Evolutionary conservation across 2,113 vertebrate genomes (phyloP), one percentile per base, ranked within the genome.

Genomic region (Toxotes jaculatrix): DNA sequence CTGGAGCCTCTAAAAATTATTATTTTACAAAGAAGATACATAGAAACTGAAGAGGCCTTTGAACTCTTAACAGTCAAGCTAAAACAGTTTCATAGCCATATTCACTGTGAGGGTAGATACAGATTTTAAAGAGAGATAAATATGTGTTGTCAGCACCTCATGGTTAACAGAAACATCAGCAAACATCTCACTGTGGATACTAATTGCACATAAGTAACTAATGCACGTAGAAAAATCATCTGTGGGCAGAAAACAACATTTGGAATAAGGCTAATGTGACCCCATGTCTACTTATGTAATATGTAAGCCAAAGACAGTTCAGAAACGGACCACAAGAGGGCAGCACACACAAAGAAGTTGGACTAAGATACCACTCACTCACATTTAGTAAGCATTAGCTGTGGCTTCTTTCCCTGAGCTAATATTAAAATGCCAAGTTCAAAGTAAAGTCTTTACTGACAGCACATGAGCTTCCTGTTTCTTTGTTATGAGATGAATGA

Each of bases 261-360:
- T 53, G 49, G 21, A 21, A 53, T 6, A 53, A 8, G 2, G 21
- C 19, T n/a, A n/a, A 19, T 53, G 49, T 21, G 49, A 47, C 49
- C 14, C 6, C 45, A 16, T 49, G 11, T 43, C 42, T 43, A 5
- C 1, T 55, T 27, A 56, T 14, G 5, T 56, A 56, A 56, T 1
- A 16, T 34, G 36, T 10, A 51, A 51, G 42, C 1, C 10, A 56
- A 49, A 27, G 38, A 14, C 9, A 19, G 42, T 19, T 12, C 14
- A 10, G 5, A 47, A 27, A 38, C n/a, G 0, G 1, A 56, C 66
- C 85, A 82, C 63, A 19, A 57, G 82, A 70, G 45, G 59, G 72
- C 63, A 74, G 62, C 68, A 83, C 19, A 56, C 32, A 16, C 34
- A 64, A 51, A 74, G 16, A 61, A 51, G n/a, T 7, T 34, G 6